phyloP scores from a whole-genome alignment of 1,140 invertebrate genomes.

The Batillaria attramentaria region DNA sequence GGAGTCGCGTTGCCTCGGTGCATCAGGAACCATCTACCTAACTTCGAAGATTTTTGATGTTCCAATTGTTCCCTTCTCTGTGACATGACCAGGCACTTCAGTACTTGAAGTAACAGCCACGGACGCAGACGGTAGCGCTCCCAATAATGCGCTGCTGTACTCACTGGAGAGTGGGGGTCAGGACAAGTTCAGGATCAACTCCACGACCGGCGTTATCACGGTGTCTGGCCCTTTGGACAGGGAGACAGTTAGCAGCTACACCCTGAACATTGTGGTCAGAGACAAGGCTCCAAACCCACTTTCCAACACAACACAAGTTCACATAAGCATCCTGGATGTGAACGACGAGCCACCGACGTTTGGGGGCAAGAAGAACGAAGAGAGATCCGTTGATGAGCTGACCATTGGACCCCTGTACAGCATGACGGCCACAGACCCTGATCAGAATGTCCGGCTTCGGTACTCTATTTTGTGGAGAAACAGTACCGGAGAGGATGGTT shows the following conservation, averaged over 20 bases:
- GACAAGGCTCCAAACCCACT: constrained; percentile 7
- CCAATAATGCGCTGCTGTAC: constrained; percentile 34
- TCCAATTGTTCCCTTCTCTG: not conserved
- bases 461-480: constrained; percentile 3
- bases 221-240: constrained; percentile 26
- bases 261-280: constrained; percentile 16
- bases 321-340: constrained; percentile 1
- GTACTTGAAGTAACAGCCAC: constrained; percentile 10
- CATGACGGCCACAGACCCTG: constrained; percentile 27
- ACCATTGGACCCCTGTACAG: not conserved
- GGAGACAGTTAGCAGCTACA: constrained; percentile 13
- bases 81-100: constrained; percentile 3
- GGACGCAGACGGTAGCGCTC: constrained; percentile 33
- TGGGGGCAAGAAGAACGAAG: not conserved
- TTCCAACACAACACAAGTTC: not conserved
- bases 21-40: not conserved
- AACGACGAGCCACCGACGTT: constrained; percentile 21
- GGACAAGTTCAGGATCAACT: constrained; percentile 32
- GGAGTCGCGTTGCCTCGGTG: not conserved
- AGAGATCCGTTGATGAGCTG: not conserved
- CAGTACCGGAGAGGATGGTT: not conserved
- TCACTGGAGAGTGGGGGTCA: constrained; percentile 31
- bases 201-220: constrained; percentile 8
- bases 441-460: not conserved
- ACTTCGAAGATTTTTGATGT: not conserved